These are phyloP conservation scores for Elysia chlorotica DNA, from an alignment of 1,140 invertebrate genomes.

Conservation along the genomic window DNA sequence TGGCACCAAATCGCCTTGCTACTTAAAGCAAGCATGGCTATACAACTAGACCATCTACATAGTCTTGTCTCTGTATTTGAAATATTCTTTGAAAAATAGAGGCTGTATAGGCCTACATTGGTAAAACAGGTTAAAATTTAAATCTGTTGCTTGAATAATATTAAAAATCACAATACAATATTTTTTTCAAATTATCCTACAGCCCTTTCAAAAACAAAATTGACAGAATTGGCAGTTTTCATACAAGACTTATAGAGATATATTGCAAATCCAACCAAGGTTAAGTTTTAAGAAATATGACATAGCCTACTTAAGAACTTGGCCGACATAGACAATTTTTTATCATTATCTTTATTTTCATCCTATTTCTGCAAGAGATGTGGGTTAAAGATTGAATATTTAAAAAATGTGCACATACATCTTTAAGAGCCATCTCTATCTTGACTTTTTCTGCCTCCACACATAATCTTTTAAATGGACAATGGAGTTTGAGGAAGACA, in stretches of 20 bases:
- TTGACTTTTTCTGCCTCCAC: conserved; percentile 56
- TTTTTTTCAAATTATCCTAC: too few relatives aligned
- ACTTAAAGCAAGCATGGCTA: background rate
- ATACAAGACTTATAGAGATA: too few relatives aligned
- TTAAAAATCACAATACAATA: too few relatives aligned
- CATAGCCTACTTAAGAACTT: too few relatives aligned
- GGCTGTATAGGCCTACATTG: background rate
- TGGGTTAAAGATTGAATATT: background rate
- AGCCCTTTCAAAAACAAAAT: too few relatives aligned
- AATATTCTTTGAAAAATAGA: background rate
- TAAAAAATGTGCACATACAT: conserved; percentile 39
- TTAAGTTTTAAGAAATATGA: too few relatives aligned
- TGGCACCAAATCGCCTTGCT: background rate
- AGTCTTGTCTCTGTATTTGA: background rate
- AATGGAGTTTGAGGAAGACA: conserved; percentile 52
- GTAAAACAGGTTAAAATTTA: background rate
- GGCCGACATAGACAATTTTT: background rate
- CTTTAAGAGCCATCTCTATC: conserved; percentile 57
- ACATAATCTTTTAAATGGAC: conserved; percentile 54
- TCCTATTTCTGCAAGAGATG: background rate
- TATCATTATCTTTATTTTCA: background rate
- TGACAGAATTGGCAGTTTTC: too few relatives aligned
- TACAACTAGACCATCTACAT: background rate
- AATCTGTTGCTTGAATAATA: too few relatives aligned
- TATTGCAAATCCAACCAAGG: too few relatives aligned